Conservation (phyloP, 2,888 invertebrate genomes). For the Acanthosoma haemorrhoidale region DNA sequence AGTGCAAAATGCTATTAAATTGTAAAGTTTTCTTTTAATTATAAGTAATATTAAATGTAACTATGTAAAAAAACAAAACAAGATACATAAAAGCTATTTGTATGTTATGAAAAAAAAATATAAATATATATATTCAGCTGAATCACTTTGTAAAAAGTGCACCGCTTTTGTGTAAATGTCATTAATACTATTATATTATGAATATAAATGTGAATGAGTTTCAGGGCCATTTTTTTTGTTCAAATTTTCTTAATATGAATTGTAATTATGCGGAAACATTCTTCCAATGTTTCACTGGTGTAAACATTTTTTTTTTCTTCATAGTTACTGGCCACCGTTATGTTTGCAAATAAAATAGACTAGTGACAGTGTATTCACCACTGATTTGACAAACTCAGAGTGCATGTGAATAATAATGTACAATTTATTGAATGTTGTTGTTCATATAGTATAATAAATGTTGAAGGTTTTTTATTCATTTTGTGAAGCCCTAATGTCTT, state of each 20-base stretch:
- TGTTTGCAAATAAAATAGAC: background rate
- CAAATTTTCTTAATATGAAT: background rate
- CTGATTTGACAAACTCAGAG: background rate
- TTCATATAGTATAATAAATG: conserved; percentile 26
- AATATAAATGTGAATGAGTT: background rate
- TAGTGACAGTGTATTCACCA: background rate
- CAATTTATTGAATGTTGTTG: conserved; percentile 18
- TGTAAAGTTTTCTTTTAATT: background rate
- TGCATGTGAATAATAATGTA: background rate
- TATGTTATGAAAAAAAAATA: no score
- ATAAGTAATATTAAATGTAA: background rate
- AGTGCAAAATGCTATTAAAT: background rate
- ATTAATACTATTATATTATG: background rate
- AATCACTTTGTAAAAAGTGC: background rate
- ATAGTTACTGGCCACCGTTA: background rate
- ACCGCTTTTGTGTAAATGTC: background rate
- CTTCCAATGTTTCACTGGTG: background rate
- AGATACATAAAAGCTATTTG: no score
- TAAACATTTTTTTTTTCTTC: no score
- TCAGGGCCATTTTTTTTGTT: no score
- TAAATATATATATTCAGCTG: no score
- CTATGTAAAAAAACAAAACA: background rate
- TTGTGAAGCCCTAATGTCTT: conserved; percentile 36
- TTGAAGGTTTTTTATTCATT: conserved; percentile 24
- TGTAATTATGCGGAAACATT: background rate